Base-by-base conservation (phyloP, 2,113 vertebrate genomes). In the Syngnathoides biaculeatus region DNA sequence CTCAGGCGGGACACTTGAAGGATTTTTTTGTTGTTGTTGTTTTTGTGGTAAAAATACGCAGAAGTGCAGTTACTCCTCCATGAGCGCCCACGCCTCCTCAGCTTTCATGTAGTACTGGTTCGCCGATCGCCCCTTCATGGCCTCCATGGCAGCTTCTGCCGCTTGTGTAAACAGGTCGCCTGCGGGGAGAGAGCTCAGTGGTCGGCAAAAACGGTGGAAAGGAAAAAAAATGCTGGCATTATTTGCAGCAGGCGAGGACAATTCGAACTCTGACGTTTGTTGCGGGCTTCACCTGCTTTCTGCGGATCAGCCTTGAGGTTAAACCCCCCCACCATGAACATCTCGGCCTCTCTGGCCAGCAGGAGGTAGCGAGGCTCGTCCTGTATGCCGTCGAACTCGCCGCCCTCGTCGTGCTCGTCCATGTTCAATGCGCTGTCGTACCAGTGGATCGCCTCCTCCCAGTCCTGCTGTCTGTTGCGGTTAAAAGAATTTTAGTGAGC, bases 61-160 rank as follows among this genome's bases (percentile, higher is more conserved):
- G 64, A 17, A 20, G 12, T 14, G 15, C 4, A 26, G 11, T 72
- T 72, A 85, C 69, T 88, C 95, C 77, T 98, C 95, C 92, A 98
- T 93, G 74, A 94, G 80, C 0, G 94, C 92, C 96, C 96, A 99
- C 56, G 95, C 96, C 72, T 96, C 95, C 73, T 99, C 97, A 0
- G 97, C 97, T 84, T 95, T 97, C 88, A 96, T 87, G 78, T 98
- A 99, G 87, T 97, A 99, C 77, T 94, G 90, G 84, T 94, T 98
- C 52, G 97, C 97, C 72, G 98, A 81, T 13, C 96, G 91, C 60
- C 97, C 97, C 59, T 98, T 99, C 96, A 98, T 96, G 58, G 95
- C 96, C 59, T 93, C 94, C 92, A 93, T 99, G 0, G 97, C 97
- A 0, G 93, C 93, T 72, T 98, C 96, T 0, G 96, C 97, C 1